Base-by-base conservation (phyloP, 2,113 vertebrate genomes). In the Dinomys branickii region DNA sequence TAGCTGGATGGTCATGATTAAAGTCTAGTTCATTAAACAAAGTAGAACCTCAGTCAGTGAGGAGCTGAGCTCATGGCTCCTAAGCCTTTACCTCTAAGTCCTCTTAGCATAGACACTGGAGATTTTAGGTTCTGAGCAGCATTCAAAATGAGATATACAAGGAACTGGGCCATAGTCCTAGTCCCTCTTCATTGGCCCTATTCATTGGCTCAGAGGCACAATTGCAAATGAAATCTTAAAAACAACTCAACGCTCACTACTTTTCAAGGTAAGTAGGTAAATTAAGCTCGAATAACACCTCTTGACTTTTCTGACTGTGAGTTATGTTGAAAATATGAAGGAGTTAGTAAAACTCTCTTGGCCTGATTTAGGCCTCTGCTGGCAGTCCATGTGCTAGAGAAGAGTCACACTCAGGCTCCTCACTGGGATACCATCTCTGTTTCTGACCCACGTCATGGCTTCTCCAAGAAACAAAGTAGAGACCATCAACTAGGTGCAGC, bases 171-270 rank as follows among this genome's bases (percentile, higher is more conserved):
- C 56, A 10, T 5, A 4, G 8, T 80, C 56, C 59, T 78, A 88
- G 56, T 69, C 14, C n/a, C 26, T 90, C 69, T 75, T 50, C 61
- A 81, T 82, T 92, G 80, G 20, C 67, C 69, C 14, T 81, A 80
- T 80, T 56, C 41, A 9, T 85, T 87, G 52, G 47, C 52, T 92
- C 8, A 69, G 44, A 20, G 30, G 19, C 44, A 86, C 35, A 96
- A 94, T 92, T 41, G 59, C 33, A 94, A 92, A 80, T 89, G 28
- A 95, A 77, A 89, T 69, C 59, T 94, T 69, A 83, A 87, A 61
- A 94, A 63, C 35, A 71, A 92, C 67, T 81, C 71, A 85, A 52
- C 16, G 30, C 71, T 85, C 11, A 63, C 85, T 61, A 75, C 85
- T 94, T 75, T 41, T 20, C 81, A 75, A 75, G 63, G 67, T 50